These are phyloP conservation scores for Branchipolynoe longqiensis DNA, from an alignment of 2,888 invertebrate genomes.

Conservation along the genomic window DNA sequence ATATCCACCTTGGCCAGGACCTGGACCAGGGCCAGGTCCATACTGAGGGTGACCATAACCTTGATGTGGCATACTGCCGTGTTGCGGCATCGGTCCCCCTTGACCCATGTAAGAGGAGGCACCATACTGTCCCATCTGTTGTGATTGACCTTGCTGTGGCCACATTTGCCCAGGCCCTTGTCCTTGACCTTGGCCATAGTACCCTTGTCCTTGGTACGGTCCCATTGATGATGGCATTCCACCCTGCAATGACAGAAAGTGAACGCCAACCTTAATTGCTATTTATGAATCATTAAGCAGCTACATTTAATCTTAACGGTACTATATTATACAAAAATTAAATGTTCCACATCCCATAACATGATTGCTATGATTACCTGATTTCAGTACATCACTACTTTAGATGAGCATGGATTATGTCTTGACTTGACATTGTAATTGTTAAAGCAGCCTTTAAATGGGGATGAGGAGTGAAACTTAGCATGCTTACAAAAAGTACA, in stretches of 20 bases:
- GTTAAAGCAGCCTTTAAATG: too few species aligned
- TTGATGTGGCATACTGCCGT: background rate
- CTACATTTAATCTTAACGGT: background rate
- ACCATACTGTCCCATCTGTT: constrained; percentile 49
- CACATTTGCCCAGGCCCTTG: constrained; percentile 46
- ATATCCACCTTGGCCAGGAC: constrained; percentile 10
- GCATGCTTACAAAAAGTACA: too few species aligned
- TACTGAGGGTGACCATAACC: constrained; percentile 42
- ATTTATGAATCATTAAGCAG: too few species aligned
- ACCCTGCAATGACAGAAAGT: constrained; percentile 26
- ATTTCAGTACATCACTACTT: too few species aligned
- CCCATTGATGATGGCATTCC: constrained; percentile 43
- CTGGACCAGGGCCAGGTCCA: constrained; percentile 25
- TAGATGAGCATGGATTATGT: too few species aligned
- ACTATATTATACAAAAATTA: background rate
- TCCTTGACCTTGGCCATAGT: constrained; percentile 40
- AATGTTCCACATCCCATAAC: background rate
- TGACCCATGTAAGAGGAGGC: constrained; percentile 10
- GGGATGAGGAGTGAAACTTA: too few species aligned
- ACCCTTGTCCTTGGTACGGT: constrained; percentile 48
- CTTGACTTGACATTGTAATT: too few species aligned
- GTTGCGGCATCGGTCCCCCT: constrained; percentile 22
- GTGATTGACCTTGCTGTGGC: constrained; percentile 16
- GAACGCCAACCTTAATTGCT: background rate
- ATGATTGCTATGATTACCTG: too few species aligned